phyloP scores from a whole-genome alignment of 2,888 invertebrate genomes.

The Laothoe populi region DNA sequence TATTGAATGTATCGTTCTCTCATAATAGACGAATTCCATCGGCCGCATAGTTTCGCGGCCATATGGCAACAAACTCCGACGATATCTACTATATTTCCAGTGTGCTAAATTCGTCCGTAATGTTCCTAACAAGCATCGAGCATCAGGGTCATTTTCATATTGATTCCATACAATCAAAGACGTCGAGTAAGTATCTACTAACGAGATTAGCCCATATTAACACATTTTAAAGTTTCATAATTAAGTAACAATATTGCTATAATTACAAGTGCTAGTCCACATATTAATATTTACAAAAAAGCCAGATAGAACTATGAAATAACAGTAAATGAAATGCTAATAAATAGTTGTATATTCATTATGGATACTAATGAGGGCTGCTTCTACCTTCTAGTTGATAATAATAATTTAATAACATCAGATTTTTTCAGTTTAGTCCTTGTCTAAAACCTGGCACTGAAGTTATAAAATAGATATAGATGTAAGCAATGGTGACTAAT shows the following conservation, averaged over 20 bases:
- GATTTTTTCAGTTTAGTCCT: too few relatives aligned
- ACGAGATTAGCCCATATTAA: slow-evolving; percentile 43
- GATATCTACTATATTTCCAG: slow-evolving; percentile 40
- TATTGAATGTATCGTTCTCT: background rate
- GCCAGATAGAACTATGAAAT: background rate
- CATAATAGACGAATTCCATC: slow-evolving; percentile 15
- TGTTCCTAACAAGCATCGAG: slow-evolving; percentile 48
- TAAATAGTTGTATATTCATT: too few relatives aligned
- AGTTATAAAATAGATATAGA: too few relatives aligned
- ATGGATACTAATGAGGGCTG: background rate
- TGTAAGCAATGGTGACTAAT: too few relatives aligned
- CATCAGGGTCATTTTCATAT: slow-evolving; percentile 57
- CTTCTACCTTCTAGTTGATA: too few relatives aligned
- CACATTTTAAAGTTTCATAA: background rate
- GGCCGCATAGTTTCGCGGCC: slow-evolving; percentile 26
- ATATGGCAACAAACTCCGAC: slow-evolving; percentile 41
- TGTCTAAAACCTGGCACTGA: too few relatives aligned
- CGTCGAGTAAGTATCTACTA: slow-evolving; percentile 33
- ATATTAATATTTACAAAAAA: background rate
- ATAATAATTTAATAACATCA: too few relatives aligned
- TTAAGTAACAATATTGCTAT: background rate
- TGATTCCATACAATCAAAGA: slow-evolving; percentile 49
- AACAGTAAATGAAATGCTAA: too few relatives aligned
- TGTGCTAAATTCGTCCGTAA: slow-evolving; percentile 50
- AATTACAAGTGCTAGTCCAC: background rate